Evolutionary conservation across 2,888 invertebrate species (phyloP).

Genomic region (Athalia rosae): DNA sequence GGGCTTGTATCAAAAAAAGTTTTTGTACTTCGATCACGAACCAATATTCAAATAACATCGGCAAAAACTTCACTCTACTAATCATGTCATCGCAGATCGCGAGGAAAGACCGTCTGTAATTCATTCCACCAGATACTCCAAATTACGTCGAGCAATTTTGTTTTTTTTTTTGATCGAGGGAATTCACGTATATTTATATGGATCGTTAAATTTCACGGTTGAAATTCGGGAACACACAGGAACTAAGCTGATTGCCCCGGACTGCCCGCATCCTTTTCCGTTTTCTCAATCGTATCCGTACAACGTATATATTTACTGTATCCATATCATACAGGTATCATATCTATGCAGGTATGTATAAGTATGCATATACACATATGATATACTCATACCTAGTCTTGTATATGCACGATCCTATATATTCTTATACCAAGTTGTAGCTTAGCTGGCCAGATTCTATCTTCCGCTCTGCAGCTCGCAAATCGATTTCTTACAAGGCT

Average conservation of each 20-base stretch:
- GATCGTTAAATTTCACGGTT: too few relatives aligned
- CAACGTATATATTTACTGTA: neutral
- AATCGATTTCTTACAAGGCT: slow-evolving; percentile 33
- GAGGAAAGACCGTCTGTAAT: too few relatives aligned
- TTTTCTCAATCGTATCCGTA: neutral
- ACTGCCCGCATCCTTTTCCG: neutral
- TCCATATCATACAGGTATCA: neutral
- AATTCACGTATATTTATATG: too few relatives aligned
- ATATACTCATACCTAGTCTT: neutral
- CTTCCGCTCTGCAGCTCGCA: slow-evolving; percentile 39
- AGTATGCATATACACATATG: neutral
- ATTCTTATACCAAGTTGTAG: slow-evolving; percentile 27
- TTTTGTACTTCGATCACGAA: too few relatives aligned
- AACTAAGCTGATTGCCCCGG: too few relatives aligned
- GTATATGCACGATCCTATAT: neutral
- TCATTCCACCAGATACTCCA: too few relatives aligned
- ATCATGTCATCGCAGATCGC: too few relatives aligned
- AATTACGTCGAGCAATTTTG: too few relatives aligned
- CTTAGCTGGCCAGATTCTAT: slow-evolving; percentile 34
- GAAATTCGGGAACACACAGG: neutral
- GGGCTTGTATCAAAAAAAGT: too few relatives aligned
- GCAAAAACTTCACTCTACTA: too few relatives aligned
- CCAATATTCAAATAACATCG: too few relatives aligned
- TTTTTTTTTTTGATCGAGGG: too few relatives aligned
- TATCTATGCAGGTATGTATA: neutral